Evolutionary conservation across 2,797 vertebrate species (phyloP).

Genomic region (Lacerta viridis): DNA sequence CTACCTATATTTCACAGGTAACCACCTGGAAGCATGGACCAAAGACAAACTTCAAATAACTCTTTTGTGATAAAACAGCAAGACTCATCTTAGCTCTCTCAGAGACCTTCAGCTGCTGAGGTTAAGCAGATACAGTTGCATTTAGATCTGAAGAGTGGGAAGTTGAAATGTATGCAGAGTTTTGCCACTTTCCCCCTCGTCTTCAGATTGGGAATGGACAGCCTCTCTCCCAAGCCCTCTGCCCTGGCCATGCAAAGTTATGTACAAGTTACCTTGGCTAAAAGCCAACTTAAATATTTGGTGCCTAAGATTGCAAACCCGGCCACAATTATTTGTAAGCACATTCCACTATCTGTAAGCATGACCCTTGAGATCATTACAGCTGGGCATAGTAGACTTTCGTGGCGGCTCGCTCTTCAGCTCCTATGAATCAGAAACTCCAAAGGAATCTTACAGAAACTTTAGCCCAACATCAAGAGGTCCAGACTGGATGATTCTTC

Average conservation of each 20-base stretch:
- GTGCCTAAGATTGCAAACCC: not conserved
- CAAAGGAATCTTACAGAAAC: not conserved
- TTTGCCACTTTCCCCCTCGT: not conserved
- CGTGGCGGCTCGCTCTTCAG: not conserved
- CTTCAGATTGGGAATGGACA: not conserved
- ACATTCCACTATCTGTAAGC: not conserved
- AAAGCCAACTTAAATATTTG: not conserved
- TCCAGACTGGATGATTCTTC: not conserved
- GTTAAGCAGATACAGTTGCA: conserved; percentile 48
- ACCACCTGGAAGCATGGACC: conserved; percentile 47
- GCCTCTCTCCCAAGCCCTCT: not conserved
- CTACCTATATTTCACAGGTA: conserved; percentile 45
- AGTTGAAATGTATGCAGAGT: not conserved
- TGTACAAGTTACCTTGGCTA: not conserved
- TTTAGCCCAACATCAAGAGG: not conserved
- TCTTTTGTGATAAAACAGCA: conserved; percentile 32
- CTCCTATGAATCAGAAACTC: not conserved
- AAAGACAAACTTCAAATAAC: conserved; percentile 50
- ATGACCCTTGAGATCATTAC: not conserved
- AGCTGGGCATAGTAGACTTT: not conserved
- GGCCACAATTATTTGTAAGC: not conserved
- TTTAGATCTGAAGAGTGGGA: conserved; percentile 19
- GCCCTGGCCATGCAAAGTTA: not conserved
- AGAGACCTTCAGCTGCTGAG: conserved; percentile 45
- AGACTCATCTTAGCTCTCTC: conserved; percentile 35